Base-by-base conservation (phyloP, 2,888 invertebrate species). In the Helicoverpa assulta region DNA sequence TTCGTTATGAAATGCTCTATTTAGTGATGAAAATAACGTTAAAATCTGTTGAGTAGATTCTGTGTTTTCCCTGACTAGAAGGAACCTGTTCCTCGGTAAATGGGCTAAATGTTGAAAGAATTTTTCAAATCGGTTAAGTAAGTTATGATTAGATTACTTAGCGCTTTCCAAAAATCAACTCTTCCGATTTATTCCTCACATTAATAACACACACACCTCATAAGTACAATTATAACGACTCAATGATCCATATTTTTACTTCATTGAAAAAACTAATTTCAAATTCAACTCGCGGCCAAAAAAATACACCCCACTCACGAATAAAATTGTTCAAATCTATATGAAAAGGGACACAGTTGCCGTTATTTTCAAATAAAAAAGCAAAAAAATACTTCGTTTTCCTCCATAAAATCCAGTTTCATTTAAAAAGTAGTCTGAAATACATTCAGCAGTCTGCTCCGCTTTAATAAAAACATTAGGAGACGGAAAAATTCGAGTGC, bases 401-500 rank as follows among this genome's bases (percentile, higher is more conserved):
- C 47, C n/a, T 47, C 47, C 4, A 47, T n/a, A 47, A 47, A 47
- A 47, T n/a, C 47, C 47, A 47, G 47, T 47, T 47, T n/a, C 16
- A 47, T 47, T 47, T n/a, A 47, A 47, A 47, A 47, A 16, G 47
- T n/a, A 47, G 16, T 47, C 47, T 47, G 1, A 16, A 40, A n/a
- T n/a, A 47, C 47, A 47, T n/a, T 47, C n/a, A 6, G 16, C 4
- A 16, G n/a, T 16, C 6, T 16, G 47, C n/a, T 47, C n/a, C 16
- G 47, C n/a, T n/a, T 33, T n/a, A n/a, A n/a, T 47, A 47, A 47
- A 47, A 47, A 47, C n/a, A 47, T 47, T n/a, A 47, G 5, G n/a
- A n/a, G 47, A n/a, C n/a, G 47, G 40, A 47, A 47, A 47, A 47
- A 47, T n/a, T 47, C 47, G n/a, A 47, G 47, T n/a, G 12, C n/a